Evolutionary conservation across 1,140 invertebrate species (phyloP).

Genomic region (Teleogryllus occipitalis): DNA sequence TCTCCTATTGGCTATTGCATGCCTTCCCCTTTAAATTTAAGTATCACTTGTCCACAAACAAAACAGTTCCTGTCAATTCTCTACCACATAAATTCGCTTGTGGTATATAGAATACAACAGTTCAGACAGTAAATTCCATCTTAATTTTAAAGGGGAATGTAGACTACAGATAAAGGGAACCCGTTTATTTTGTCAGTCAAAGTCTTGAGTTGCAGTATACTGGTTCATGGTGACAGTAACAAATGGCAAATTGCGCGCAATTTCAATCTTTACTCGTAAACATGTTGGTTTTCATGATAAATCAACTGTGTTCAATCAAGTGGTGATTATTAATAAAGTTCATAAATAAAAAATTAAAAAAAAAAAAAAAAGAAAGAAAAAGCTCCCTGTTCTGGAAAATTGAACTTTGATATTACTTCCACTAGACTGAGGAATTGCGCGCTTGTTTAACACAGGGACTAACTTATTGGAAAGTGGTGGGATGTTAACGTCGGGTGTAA

Average conservation of each 20-base stretch:
- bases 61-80: not conserved
- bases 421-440: conserved; percentile 12
- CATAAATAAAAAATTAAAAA: not conserved
- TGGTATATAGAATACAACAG: not conserved
- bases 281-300: conserved; percentile 7
- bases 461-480: not conserved
- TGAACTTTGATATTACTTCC: conserved; percentile 9
- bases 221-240: conserved; percentile 11
- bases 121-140: conserved; percentile 10
- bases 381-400: conserved; percentile 14
- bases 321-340: conserved; percentile 14
- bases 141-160: conserved; percentile 16
- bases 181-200: conserved; percentile 12
- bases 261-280: conserved; percentile 11
- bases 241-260: conserved; percentile 16
- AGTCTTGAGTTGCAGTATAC: conserved; percentile 17
- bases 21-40: conserved; percentile 17
- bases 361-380: not conserved
- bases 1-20: not conserved
- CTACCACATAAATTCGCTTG: not conserved
- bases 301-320: conserved; percentile 11
- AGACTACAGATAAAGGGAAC: conserved; percentile 2
- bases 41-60: not conserved
- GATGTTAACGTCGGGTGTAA: conserved; percentile 16
- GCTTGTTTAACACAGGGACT: conserved; percentile 13